These are phyloP conservation scores for Potamarius usumacintae DNA, from an alignment of 2,113 vertebrate species.

Conservation along the genomic window DNA sequence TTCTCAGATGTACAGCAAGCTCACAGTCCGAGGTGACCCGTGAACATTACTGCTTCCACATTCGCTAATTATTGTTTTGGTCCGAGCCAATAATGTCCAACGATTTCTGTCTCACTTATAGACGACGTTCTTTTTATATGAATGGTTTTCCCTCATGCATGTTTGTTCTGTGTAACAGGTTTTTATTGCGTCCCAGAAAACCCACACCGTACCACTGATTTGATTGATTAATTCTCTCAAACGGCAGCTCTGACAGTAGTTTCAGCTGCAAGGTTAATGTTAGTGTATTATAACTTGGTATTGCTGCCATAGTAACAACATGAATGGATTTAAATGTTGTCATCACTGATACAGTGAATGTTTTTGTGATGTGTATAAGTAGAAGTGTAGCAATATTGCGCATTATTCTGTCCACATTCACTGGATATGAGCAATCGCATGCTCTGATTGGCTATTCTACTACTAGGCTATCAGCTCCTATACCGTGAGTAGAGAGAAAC, in stretches of 20 bases:
- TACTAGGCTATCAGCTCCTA: too few relatives aligned
- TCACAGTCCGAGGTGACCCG: conserved; percentile 89
- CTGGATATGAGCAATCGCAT: too few relatives aligned
- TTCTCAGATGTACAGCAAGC: conserved; percentile 93
- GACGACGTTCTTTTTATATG: neutral
- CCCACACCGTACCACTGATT: neutral
- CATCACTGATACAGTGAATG: neutral
- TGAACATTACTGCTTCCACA: neutral
- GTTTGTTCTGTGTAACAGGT: neutral
- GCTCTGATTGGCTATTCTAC: too few relatives aligned
- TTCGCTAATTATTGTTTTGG: neutral
- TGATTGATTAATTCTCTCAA: neutral
- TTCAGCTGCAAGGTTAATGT: neutral
- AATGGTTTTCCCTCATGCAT: neutral
- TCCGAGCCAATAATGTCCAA: neutral
- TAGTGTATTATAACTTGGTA: neutral
- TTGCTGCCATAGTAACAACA: neutral
- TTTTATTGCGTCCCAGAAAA: neutral
- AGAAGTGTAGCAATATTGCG: too few relatives aligned
- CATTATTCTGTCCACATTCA: too few relatives aligned
- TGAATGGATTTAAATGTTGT: neutral
- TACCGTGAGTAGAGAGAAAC: too few relatives aligned
- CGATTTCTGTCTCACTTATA: neutral
- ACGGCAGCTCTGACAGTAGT: neutral
- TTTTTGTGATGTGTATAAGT: neutral